Evolutionary conservation across 2,113 vertebrate species (phyloP).

Genomic region (Rousettus leschenaultii): DNA sequence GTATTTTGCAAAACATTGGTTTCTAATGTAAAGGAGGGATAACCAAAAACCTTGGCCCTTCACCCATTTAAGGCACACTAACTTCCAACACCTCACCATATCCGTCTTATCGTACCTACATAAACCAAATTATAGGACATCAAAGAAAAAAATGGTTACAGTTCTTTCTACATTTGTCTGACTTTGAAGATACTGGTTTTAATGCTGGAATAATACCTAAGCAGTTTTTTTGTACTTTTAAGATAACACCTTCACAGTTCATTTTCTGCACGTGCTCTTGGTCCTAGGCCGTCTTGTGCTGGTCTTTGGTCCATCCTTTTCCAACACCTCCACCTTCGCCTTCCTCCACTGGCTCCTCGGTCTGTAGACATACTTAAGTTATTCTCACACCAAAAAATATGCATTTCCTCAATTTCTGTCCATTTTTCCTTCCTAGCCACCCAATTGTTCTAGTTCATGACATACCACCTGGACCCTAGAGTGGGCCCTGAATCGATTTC

Average conservation of each 20-base stretch:
- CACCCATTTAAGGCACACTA: not conserved
- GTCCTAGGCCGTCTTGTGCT: not conserved
- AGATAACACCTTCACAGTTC: not conserved
- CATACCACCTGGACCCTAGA: too few relatives aligned
- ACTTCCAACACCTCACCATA: not conserved
- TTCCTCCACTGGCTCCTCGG: not conserved
- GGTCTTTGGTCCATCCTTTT: not conserved
- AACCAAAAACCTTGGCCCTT: not conserved
- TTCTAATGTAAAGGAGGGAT: not conserved
- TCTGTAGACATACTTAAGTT: not conserved
- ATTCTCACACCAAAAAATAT: not conserved
- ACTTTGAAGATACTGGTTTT: not conserved
- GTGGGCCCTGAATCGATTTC: not conserved
- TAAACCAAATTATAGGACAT: not conserved
- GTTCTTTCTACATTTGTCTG: not conserved
- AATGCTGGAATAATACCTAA: not conserved
- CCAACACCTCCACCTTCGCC: not conserved
- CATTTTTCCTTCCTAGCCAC: not conserved
- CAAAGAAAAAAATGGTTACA: not conserved
- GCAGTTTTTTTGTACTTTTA: not conserved
- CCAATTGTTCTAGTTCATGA: not conserved
- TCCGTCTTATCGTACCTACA: not conserved
- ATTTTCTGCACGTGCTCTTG: not conserved
- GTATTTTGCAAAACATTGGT: not conserved
- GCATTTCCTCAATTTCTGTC: not conserved